These are phyloP conservation scores for Drosophila cracens DNA, from an alignment of 2,888 invertebrate genomes.

Conservation along the genomic window DNA sequence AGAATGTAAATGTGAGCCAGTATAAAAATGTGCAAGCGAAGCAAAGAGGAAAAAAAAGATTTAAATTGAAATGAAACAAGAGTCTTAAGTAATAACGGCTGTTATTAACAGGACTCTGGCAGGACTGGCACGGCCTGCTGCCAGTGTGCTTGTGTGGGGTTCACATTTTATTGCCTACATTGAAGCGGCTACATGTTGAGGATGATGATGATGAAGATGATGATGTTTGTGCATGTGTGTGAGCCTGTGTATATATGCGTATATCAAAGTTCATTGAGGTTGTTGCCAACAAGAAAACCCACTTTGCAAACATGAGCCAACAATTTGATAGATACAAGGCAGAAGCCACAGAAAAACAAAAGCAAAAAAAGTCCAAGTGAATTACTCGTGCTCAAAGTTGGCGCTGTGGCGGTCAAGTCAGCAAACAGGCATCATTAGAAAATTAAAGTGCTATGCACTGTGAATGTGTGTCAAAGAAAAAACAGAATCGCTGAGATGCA, in stretches of 20 bases:
- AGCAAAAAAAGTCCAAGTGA: slow-evolving; percentile 22
- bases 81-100: slow-evolving; percentile 72
- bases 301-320: slow-evolving; percentile 63
- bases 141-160: slow-evolving; percentile 5
- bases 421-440: slow-evolving; percentile 17
- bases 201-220: slow-evolving; percentile 13
- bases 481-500: background rate
- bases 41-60: slow-evolving; percentile 39
- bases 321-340: slow-evolving; percentile 39
- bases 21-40: slow-evolving; percentile 9
- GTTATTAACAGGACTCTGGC: slow-evolving; percentile 61
- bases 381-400: slow-evolving; percentile 48
- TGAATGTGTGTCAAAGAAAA: background rate
- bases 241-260: slow-evolving; percentile 15
- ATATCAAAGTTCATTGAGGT: slow-evolving; percentile 38
- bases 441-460: background rate
- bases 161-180: slow-evolving; percentile 59
- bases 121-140: slow-evolving; percentile 12
- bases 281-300: slow-evolving; percentile 65
- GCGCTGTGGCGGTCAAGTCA: slow-evolving; percentile 45
- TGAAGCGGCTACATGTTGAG: slow-evolving; percentile 13
- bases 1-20: slow-evolving; percentile 27
- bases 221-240: slow-evolving; percentile 10
- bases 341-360: slow-evolving; percentile 10
- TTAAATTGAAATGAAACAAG: slow-evolving; percentile 70